Evolutionary conservation across 2,888 invertebrate species (phyloP), one percentile per base, ranked within the genome.

Genomic region (Tenodera sinensis): DNA sequence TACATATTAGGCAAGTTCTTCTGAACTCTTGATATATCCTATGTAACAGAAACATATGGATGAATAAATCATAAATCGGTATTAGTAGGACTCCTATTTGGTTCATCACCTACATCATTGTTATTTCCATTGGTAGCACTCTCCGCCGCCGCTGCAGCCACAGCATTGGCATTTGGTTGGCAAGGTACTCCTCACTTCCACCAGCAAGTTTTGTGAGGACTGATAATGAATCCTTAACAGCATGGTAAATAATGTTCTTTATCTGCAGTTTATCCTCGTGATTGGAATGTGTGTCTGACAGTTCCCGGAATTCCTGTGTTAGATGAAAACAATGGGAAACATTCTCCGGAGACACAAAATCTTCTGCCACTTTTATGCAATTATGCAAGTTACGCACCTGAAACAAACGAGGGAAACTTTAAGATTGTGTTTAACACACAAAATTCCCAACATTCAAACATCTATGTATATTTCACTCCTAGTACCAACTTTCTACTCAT

Each of bases 201-300:
- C 87, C 87, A 34, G 82, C 82, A 14, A 87, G 28, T 27, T 83
- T 87, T n/a, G 87, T 87, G n/a, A 97, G 93, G 20, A 96, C 95
- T 27, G 97, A 96, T 91, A 98, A 94, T 28, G 98, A 97, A 93
- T 98, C 98, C 94, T 99, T 99, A 89, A 99, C 97, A 90, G 98
- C 97, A 94, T 99, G 99, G 94, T 98, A 99, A 92, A 99, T 98
- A 92, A 99, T 99, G 93, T 99, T 99, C 94, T 99, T 99, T 89
- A 99, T 98, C 94, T 99, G 98, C 90, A 99, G 95, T 93, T 99
- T 99, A 94, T 99, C 99, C 94, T 99, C 99, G 93, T 98, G 99
- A 94, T 99, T 99, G 91, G 97, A 97, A 94, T 99, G 99, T 90
- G 97, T 97, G 92, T 98, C 98, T 28, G 98, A 98, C 90, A 99